phyloP scores from a whole-genome alignment of 2,888 invertebrate genomes.

The Gari tellinella region DNA sequence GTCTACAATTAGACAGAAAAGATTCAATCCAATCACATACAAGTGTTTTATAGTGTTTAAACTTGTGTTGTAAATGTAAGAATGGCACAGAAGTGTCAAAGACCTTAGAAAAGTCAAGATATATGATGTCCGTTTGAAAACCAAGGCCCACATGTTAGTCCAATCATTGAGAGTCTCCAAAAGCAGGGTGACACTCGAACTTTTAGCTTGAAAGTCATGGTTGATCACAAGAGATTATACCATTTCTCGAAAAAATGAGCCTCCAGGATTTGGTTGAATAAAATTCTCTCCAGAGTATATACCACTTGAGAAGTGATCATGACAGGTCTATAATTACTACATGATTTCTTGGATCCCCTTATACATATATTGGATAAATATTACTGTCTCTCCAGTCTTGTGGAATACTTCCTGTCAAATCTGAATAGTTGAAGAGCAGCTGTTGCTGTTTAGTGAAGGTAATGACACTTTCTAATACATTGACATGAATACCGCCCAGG shows the following conservation, averaged over 20 bases:
- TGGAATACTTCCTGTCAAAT: too few species aligned
- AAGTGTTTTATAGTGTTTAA: too few species aligned
- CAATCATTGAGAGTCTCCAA: conserved; percentile 1
- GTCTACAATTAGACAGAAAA: too few species aligned
- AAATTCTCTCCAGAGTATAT: too few species aligned
- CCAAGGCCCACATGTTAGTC: not conserved
- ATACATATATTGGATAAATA: too few species aligned
- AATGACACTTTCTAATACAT: not conserved
- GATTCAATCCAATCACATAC: too few species aligned
- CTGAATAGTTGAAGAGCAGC: too few species aligned
- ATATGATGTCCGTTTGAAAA: not conserved
- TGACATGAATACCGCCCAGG: not conserved
- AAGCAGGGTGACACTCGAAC: not conserved
- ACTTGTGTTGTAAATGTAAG: not conserved
- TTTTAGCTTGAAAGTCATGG: not conserved
- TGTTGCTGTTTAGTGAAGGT: not conserved
- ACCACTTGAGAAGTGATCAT: too few species aligned
- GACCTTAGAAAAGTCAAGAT: conserved; percentile 1
- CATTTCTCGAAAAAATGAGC: not conserved
- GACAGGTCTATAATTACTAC: too few species aligned
- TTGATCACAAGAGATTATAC: conserved; percentile 1
- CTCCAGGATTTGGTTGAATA: too few species aligned
- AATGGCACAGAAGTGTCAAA: conserved; percentile 3
- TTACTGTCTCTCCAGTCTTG: too few species aligned
- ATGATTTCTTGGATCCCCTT: too few species aligned